Base-by-base conservation (phyloP, 2,888 invertebrate species). In the Pammene fasciana region DNA sequence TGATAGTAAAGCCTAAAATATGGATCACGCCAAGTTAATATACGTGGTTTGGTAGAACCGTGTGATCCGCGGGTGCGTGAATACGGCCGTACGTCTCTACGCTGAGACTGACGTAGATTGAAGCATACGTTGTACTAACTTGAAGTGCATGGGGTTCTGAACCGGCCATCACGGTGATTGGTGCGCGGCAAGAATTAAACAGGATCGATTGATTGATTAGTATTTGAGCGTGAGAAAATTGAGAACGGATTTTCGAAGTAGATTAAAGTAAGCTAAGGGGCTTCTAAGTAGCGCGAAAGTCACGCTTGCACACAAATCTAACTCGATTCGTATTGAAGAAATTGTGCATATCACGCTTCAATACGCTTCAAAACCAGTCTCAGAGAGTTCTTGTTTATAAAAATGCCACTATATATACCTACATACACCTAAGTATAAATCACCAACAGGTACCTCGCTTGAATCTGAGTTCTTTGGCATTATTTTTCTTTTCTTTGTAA, bases 51-150 rank as follows among this genome's bases (percentile, higher is more conserved):
- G 41, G 14, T 34, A 45, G 10, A 64, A 45, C 8, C 34, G 54
- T 54, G 64, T 14, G 10, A 43, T n/a, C 72, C 59, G 34, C 48
- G 34, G 50, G 38, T 72, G 72, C 72, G 70, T 74, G 75, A 76
- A 77, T 75, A 70, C 73, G 75, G 75, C 73, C 75, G 72, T 73
- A 73, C 74, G 67, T 76, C 75, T 72, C 68, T 71, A 68, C 68
- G 70, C 65, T 38, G 59, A 62, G 72, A 66, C 67, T 59, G 70
- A 72, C 73, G 70, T 64, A 70, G 73, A 74, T 72, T 73, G 71
- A 71, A 62, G 70, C 46, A 68, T 61, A 46, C 67, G 68, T 72
- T 65, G 67, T 68, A 59, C 46, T 70, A 34, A 52, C 54, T 45
- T 59, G 68, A 73, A 71, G 72, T 65, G 65, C 57, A 72, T 71